phyloP scores from a whole-genome alignment of 2,113 vertebrate genomes.

The Scytalopus superciliaris region DNA sequence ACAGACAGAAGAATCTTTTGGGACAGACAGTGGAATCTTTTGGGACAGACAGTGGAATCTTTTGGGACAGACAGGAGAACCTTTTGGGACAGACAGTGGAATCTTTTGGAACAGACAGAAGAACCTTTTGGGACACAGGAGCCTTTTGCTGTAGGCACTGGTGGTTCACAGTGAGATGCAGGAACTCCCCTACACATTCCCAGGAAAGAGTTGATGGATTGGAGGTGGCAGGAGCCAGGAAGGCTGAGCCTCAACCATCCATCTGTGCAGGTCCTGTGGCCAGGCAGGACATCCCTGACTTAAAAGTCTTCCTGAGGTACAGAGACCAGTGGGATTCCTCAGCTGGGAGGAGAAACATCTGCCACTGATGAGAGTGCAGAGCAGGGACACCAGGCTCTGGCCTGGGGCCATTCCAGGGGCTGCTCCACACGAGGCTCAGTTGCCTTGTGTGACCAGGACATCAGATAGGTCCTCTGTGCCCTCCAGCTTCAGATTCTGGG shows the following conservation, averaged over 20 bases:
- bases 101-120: neutral
- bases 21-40: neutral
- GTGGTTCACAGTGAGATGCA: neutral
- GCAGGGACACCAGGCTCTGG: neutral
- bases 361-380: neutral
- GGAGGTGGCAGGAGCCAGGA: neutral
- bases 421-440: neutral
- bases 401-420: too few relatives aligned
- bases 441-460: conserved; percentile 60
- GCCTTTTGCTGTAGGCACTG: neutral
- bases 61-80: neutral
- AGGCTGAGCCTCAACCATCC: neutral
- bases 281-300: neutral
- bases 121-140: neutral
- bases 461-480: conserved; percentile 73
- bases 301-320: neutral
- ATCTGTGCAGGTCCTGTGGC: neutral
- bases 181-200: neutral
- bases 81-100: neutral
- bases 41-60: neutral
- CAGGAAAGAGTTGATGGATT: neutral
- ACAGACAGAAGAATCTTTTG: neutral
- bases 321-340: neutral
- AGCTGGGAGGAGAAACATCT: neutral
- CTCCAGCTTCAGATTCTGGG: conserved; percentile 76